Percentiles rank a stretch among this genome's conserved stretches.
phyloP scores from a whole-genome alignment of 1,140 invertebrate species.

The Leucophenga varia region DNA sequence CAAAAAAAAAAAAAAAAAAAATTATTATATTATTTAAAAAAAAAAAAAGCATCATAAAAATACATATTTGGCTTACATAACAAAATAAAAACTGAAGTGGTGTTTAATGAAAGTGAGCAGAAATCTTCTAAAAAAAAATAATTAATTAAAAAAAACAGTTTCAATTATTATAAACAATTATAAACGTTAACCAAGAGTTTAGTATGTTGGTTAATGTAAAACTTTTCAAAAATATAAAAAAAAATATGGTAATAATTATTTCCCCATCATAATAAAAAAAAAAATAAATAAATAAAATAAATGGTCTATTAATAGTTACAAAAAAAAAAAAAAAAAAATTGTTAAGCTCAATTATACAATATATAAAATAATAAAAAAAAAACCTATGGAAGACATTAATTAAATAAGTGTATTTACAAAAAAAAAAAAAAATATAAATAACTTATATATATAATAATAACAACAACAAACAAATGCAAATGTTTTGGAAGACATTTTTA shows the following conservation, averaged over 20 bases:
- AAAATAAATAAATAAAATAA: constrained; percentile 28
- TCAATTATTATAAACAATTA: constrained; percentile 32
- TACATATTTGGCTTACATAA: no score
- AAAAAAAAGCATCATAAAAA: no score
- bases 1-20: constrained; percentile 34
- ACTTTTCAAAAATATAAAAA: constrained; percentile 10
- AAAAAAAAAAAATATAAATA: constrained; percentile 14
- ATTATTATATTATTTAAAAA: no score
- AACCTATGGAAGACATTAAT: constrained; percentile 26
- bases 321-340: constrained; percentile 26
- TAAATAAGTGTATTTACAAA: constrained; percentile 40
- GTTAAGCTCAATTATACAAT: constrained; percentile 22
- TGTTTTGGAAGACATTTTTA: constrained; percentile 54
- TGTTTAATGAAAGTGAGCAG: neutral
- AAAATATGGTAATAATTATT: constrained; percentile 15
- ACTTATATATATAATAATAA: neutral
- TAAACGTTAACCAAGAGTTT: constrained; percentile 49
- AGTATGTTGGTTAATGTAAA: constrained; percentile 40
- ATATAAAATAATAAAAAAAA: constrained; percentile 22
- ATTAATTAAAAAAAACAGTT: constrained; percentile 23
- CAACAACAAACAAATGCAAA: constrained; percentile 10
- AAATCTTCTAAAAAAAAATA: constrained; percentile 14
- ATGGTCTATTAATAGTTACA: constrained; percentile 35
- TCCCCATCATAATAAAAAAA: neutral
- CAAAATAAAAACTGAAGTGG: neutral